phyloP scores from a whole-genome alignment of 1,140 invertebrate species.

The Drosophila murphyi region DNA sequence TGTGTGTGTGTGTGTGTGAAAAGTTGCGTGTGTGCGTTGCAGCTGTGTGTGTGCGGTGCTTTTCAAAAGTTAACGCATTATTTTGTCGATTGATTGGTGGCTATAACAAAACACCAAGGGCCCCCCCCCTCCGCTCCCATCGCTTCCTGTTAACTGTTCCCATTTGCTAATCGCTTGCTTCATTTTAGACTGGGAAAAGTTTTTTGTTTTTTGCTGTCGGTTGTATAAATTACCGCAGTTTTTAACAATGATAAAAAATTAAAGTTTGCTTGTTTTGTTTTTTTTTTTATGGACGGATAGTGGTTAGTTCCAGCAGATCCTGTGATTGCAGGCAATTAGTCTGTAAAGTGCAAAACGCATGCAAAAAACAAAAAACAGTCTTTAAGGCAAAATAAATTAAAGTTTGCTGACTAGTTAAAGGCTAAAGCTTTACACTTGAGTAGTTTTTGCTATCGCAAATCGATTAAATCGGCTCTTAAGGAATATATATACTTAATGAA shows the following conservation, averaged over 20 bases:
- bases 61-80: constrained; percentile 80
- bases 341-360: constrained; percentile 47
- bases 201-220: constrained; percentile 47
- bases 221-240: constrained; percentile 81
- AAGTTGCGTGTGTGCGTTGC: constrained; percentile 72
- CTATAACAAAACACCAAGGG: not conserved
- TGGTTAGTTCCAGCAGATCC: constrained; percentile 15
- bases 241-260: constrained; percentile 79
- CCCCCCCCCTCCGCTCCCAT: not conserved
- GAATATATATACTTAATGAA: too few species aligned
- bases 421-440: not conserved
- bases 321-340: constrained; percentile 70
- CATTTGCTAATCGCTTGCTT: constrained; percentile 37
- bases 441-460: too few species aligned
- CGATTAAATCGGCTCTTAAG: too few species aligned
- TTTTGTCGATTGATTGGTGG: constrained; percentile 76
- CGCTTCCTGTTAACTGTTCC: not conserved
- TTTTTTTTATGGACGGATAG: constrained; percentile 1
- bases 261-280: constrained; percentile 56
- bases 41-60: constrained; percentile 57
- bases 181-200: constrained; percentile 53
- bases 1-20: constrained; percentile 29
- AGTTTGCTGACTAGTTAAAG: constrained; percentile 15
- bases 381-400: constrained; percentile 14
- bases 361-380: constrained; percentile 17